Evolutionary conservation across 2,113 vertebrate species (phyloP).

Genomic region (Hyperoodon ampullatus): DNA sequence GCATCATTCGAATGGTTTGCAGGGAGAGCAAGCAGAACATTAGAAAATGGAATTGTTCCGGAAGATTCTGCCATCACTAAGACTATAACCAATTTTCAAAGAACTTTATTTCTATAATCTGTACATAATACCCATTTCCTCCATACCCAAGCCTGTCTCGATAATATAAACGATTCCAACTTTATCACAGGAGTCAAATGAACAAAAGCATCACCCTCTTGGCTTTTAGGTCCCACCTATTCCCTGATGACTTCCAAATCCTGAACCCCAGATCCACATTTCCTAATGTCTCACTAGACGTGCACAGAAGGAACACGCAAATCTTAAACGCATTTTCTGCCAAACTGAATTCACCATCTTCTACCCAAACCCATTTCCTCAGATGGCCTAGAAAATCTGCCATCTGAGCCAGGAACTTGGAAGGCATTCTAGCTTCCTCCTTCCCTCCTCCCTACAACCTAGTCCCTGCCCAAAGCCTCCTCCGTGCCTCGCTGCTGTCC

Average conservation of each 20-base stretch:
- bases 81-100: neutral
- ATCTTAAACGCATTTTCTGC: neutral
- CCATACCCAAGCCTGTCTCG: neutral
- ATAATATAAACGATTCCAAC: neutral
- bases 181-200: neutral
- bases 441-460: neutral
- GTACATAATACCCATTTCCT: neutral
- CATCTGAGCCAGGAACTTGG: neutral
- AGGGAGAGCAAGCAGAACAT: neutral
- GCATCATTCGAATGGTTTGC: neutral
- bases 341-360: neutral
- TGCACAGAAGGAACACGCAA: neutral
- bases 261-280: neutral
- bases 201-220: neutral
- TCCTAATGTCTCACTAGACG: neutral
- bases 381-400: neutral
- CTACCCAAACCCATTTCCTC: neutral
- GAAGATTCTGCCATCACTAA: constrained; percentile 12
- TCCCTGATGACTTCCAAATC: neutral
- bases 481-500: neutral
- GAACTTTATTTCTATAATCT: neutral
- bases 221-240: neutral
- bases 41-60: constrained; percentile 6
- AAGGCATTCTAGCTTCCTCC: neutral
- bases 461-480: neutral